Percentiles rank a stretch among this genome's conserved stretches.
These are phyloP conservation scores for Tethya wilhelma DNA, from an alignment of 37 sponge, comb jelly and placozoan genomes.

Conservation along the genomic window DNA sequence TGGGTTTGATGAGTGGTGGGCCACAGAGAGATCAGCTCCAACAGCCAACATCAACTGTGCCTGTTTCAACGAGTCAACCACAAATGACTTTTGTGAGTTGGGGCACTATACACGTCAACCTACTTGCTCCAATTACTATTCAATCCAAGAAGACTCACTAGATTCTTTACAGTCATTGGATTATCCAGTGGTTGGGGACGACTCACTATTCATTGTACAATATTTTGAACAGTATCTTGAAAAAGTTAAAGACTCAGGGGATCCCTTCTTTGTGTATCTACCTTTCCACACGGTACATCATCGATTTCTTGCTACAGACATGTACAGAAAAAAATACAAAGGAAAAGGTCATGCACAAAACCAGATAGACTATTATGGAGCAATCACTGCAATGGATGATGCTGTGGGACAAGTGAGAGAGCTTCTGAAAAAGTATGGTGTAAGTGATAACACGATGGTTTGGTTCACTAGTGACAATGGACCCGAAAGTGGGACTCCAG, in stretches of 20 bases:
- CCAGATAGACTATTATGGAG: conserved; percentile 74
- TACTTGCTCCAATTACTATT: conserved; percentile 64
- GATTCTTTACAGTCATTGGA: conserved; percentile 24
- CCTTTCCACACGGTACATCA: conserved; percentile 70
- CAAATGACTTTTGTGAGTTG: conserved; percentile 23
- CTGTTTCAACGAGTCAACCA: conserved; percentile 39
- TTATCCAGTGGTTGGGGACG: conserved; percentile 53
- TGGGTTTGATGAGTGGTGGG: conserved; percentile 72
- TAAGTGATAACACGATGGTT: conserved; percentile 67
- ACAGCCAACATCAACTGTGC: conserved; percentile 63
- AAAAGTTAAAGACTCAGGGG: background rate
- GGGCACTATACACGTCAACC: conserved; percentile 60
- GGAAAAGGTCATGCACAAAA: conserved; percentile 17
- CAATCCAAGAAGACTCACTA: background rate
- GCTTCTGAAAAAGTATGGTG: conserved; percentile 37
- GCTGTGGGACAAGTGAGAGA: conserved; percentile 45
- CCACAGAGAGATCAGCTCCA: conserved; percentile 63
- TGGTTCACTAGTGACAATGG: conserved; percentile 83
- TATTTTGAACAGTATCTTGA: conserved; percentile 33
- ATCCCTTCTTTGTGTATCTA: conserved; percentile 73
- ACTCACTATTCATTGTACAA: conserved; percentile 53
- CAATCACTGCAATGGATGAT: conserved; percentile 68
- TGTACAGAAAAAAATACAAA: conserved; percentile 37
- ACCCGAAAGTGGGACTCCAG: conserved; percentile 42
- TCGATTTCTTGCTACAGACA: conserved; percentile 40